phyloP scores from a whole-genome alignment of 2,888 invertebrate genomes.

The Cyclophora albipunctata region DNA sequence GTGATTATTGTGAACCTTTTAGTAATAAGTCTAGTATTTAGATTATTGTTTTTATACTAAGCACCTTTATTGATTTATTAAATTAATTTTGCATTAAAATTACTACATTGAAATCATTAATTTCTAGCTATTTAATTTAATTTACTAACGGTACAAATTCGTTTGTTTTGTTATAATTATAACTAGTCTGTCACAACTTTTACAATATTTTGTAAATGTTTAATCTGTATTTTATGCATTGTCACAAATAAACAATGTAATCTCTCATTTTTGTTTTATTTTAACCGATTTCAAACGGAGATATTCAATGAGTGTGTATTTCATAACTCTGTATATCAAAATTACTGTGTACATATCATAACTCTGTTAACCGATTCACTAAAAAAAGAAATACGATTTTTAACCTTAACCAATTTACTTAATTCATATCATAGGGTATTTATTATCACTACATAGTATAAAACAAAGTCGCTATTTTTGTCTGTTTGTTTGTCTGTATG shows the following conservation, averaged over 20 bases:
- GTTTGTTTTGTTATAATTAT: slow-evolving; percentile 18
- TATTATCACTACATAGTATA: too few relatives aligned
- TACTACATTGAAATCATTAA: too few relatives aligned
- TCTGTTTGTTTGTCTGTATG: too few relatives aligned
- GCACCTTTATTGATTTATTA: slow-evolving; percentile 7
- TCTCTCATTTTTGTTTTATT: slow-evolving; percentile 40
- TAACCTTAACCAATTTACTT: too few relatives aligned
- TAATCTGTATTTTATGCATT: slow-evolving; percentile 65
- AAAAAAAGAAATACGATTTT: too few relatives aligned
- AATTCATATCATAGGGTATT: too few relatives aligned
- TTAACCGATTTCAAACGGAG: neutral
- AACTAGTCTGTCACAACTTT: slow-evolving; percentile 58
- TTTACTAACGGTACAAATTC: slow-evolving; percentile 16
- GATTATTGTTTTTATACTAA: slow-evolving; percentile 6
- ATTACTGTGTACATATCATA: too few relatives aligned
- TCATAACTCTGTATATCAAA: too few relatives aligned
- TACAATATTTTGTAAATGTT: slow-evolving; percentile 49
- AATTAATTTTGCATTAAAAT: too few relatives aligned
- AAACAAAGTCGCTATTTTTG: too few relatives aligned
- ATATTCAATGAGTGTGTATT: too few relatives aligned
- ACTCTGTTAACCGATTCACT: too few relatives aligned
- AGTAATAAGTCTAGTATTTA: neutral
- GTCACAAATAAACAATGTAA: slow-evolving; percentile 71
- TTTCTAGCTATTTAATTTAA: neutral
- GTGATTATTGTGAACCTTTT: slow-evolving; percentile 1